Evolutionary conservation across 2,888 invertebrate genomes (phyloP), one percentile per base, ranked within the genome.

Genomic region (Tenthredo notha): DNA sequence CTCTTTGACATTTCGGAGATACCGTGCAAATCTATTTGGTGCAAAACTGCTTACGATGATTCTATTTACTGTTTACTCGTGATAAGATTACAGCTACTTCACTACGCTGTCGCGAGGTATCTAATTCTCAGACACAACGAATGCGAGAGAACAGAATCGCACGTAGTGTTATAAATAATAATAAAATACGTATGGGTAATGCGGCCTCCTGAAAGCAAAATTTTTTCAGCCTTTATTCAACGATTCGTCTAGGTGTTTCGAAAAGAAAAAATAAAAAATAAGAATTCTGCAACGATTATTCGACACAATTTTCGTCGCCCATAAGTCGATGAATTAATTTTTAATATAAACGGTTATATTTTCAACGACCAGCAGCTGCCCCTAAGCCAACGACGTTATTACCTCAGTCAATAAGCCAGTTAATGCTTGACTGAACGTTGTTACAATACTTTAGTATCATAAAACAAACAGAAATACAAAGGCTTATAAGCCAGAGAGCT

Each of bases 391-490:
- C 50, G 75, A 21, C 50, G 75, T 15, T 9, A 54, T 77, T 77
- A 77, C 29, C 54, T 77, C n/a, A 40, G 77, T 77, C 54, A 77
- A 54, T 77, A 50, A 77, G 54, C 54, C 77, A 33, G 50, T n/a
- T 50, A 77, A 77, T 54, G 25, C 15, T 77, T 54, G 50, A 29
- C 50, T 37, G 29, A 50, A 50, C 54, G 29, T 54, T 54, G 18
- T 25, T 54, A 50, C 18, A 25, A 77, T 50, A 54, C 77, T 54
- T 54, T 33, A 5, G n/a, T 77, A 77, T 50, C 21, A 50, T 29
- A 54, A 77, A 77, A 77, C 50, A 50, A 77, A 77, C 50, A 77
- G 54, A 77, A 33, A 54, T 77, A 77, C 72, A 21, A 77, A 77
- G n/a, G 74, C n/a, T 43, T 6, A 29, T 74, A 74, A 74, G 40